These are phyloP conservation scores for Aplodontia rufa DNA, from an alignment of 2,113 vertebrate species.

Conservation along the genomic window DNA sequence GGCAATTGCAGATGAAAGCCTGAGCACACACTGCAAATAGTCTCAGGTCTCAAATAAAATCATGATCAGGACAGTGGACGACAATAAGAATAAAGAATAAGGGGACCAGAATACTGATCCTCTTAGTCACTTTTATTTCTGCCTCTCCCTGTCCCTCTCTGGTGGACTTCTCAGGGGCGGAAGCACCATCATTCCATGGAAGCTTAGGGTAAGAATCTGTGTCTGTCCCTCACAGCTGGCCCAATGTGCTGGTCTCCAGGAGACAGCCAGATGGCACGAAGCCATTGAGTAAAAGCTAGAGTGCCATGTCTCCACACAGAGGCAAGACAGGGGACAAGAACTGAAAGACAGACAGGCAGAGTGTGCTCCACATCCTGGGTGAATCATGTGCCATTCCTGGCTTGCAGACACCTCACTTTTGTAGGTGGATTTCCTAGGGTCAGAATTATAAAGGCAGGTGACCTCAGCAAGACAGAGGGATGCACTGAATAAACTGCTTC, in stretches of 20 bases:
- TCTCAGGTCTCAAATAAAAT: conserved; percentile 5
- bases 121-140: neutral
- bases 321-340: neutral
- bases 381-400: neutral
- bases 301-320: neutral
- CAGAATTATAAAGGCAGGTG: neutral
- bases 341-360: neutral
- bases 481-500: neutral
- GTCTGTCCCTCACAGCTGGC: neutral
- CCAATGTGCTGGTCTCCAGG: neutral
- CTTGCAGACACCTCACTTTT: neutral
- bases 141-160: neutral
- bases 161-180: neutral
- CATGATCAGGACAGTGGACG: neutral
- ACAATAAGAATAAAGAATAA: neutral
- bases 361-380: neutral
- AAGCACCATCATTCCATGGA: neutral
- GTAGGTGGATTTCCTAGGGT: neutral
- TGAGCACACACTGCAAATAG: neutral
- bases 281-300: neutral
- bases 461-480: neutral
- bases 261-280: neutral
- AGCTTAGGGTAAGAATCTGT: neutral
- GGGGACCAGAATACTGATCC: neutral
- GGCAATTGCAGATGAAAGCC: conserved; percentile 29